A percentile compares a stretch with the other conserved stretches of the same genome.
These are phyloP conservation scores for Lamellibrachia satsuma DNA, from an alignment of 2,888 invertebrate genomes.

Conservation along the genomic window DNA sequence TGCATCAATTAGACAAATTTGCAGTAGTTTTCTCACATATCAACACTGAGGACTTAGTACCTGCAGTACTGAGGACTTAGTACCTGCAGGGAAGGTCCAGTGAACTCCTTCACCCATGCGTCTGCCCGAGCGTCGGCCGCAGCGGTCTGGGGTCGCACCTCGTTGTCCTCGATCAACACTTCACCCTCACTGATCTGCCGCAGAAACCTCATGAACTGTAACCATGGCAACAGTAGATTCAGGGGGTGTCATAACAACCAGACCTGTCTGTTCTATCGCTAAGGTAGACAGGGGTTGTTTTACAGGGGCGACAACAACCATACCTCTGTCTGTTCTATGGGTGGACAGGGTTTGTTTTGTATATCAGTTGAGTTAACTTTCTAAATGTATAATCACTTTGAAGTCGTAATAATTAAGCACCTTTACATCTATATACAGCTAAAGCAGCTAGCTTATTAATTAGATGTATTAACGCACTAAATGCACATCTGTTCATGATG, in stretches of 20 bases:
- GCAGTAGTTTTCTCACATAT: no score
- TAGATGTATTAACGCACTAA: no score
- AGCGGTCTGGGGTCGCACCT: conserved; percentile 44
- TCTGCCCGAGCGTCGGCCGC: conserved; percentile 14
- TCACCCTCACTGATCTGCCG: conserved; percentile 78
- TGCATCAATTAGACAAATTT: no score
- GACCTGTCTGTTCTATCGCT: neutral
- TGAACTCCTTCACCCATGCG: conserved; percentile 20
- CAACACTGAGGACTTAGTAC: no score
- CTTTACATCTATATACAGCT: no score
- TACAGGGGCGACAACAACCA: neutral
- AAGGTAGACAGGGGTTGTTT: neutral
- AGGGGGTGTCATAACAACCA: neutral
- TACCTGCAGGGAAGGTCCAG: neutral
- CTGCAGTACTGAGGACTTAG: neutral
- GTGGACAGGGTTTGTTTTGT: neutral
- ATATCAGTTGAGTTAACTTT: no score
- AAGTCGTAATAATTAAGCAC: no score
- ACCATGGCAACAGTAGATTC: neutral
- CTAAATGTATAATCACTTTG: no score
- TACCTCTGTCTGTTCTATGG: no score
- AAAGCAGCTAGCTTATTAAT: no score
- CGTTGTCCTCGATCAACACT: conserved; percentile 67
- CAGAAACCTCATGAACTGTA: conserved; percentile 85
- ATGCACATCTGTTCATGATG: neutral